phyloP scores from a whole-genome alignment of 2,797 vertebrate species.

The Ciconia nigra region DNA sequence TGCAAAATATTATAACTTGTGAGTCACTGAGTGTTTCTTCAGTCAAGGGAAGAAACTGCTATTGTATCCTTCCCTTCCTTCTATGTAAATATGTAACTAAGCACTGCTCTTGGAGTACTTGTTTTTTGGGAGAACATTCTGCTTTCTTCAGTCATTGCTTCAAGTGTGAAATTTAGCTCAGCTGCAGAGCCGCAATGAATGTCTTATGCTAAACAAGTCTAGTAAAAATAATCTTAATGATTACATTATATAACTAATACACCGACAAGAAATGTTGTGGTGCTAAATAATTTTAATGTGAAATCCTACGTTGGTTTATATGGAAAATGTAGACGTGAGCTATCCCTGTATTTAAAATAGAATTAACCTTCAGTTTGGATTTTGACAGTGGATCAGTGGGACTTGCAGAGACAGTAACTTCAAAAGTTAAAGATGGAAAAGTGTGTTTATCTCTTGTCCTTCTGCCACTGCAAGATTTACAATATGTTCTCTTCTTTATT shows the following conservation, averaged over 20 bases:
- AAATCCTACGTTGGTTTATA: neutral
- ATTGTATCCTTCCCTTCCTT: neutral
- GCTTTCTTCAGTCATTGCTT: neutral
- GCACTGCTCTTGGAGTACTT: neutral
- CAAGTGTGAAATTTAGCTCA: constrained; percentile 21
- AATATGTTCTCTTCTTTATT: neutral
- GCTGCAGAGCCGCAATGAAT: neutral
- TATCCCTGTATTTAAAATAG: neutral
- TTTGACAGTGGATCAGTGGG: neutral
- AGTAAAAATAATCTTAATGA: neutral
- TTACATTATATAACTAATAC: neutral
- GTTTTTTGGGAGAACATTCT: neutral
- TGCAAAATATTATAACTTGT: neutral
- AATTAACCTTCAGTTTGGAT: neutral
- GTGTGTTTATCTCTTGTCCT: neutral
- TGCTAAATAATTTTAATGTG: neutral
- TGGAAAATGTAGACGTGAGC: neutral
- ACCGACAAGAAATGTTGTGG: neutral
- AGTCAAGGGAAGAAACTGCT: neutral
- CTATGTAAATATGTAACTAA: constrained; percentile 4
- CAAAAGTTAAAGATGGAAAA: neutral
- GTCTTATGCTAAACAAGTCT: neutral
- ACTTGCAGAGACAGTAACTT: neutral
- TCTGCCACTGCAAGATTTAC: neutral
- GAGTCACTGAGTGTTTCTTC: neutral